These are phyloP conservation scores for Pedicia rivosa DNA, from an alignment of 2,888 invertebrate genomes.

Conservation along the genomic window DNA sequence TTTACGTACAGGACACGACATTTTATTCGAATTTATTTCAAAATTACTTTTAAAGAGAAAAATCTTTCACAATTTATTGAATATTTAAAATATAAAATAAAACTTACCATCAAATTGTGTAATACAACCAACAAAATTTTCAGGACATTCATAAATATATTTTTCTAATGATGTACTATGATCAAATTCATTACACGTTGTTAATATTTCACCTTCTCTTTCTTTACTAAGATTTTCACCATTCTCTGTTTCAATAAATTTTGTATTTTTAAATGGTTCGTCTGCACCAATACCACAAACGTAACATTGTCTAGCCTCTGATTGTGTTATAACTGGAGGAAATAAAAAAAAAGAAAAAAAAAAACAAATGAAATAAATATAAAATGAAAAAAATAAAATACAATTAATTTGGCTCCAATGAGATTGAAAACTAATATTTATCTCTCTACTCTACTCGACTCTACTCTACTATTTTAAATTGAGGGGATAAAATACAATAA, in stretches of 20 bases:
- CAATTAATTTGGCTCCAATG: too few species aligned
- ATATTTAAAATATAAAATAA: too few species aligned
- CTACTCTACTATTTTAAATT: too few species aligned
- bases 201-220: background rate
- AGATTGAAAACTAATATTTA: too few species aligned
- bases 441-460: too few species aligned
- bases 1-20: too few species aligned
- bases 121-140: conserved; percentile 11
- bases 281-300: conserved; percentile 11
- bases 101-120: conserved; percentile 12
- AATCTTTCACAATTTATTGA: too few species aligned
- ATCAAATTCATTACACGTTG: conserved; percentile 10
- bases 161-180: conserved; percentile 4
- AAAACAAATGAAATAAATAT: too few species aligned
- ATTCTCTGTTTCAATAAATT: background rate
- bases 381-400: too few species aligned
- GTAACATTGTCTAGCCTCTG: conserved; percentile 11
- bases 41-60: too few species aligned
- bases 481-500: too few species aligned
- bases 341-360: conserved; percentile 3
- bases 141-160: conserved; percentile 12
- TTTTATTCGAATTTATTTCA: too few species aligned
- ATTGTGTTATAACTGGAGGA: conserved; percentile 6
- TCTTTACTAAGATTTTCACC: background rate
- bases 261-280: conserved; percentile 9